Evolutionary conservation across 2,888 invertebrate genomes (phyloP), one percentile per base, ranked within the genome.

Genomic region (Atethmia centrago): DNA sequence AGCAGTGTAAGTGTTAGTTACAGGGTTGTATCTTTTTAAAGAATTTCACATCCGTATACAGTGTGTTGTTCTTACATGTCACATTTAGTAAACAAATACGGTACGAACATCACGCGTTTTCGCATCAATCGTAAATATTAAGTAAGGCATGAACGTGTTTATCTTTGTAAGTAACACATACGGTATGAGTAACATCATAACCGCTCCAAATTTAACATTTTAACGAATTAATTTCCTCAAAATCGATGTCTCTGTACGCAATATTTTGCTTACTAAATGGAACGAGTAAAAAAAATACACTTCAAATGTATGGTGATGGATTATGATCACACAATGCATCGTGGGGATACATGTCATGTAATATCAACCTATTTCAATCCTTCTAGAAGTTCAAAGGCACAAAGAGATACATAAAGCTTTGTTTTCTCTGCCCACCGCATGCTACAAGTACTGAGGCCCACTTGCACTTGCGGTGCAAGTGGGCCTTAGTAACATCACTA

Each of bases 31-130:
- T 31, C 19, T 14, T 58, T 51, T 71, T 36, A 31, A 42, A 36
- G 16, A 25, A 45, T 21, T 12, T 10, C 21, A 25, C 16, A 21
- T 49, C 5, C 14, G 0, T 55, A 8, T 36, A 71, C 1, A 28
- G 21, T 56, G 36, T 47, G 12, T 55, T 69, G 21, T 36, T 25
- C 12, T 67, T 42, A 19, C 42, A 16, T 53, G n/a, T 31, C 9
- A n/a, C 31, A 42, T 70, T 53, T n/a, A 10, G 8, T 42, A 68
- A 51, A 69, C 40, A 69, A 55, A 53, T 14, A 31, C 25, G 9
- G 3, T 28, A 59, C 28, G 16, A 28, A 66, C 12, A 66, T 66
- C 56, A 28, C 56, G 49, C 10, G n/a, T 40, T 58, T 28, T 31
- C 31, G 58, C 31, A 21, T 58, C 21, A 31, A 31, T 58, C 31